Base-by-base conservation (phyloP, 2,113 vertebrate species). In the Xyliphius kryptos region DNA sequence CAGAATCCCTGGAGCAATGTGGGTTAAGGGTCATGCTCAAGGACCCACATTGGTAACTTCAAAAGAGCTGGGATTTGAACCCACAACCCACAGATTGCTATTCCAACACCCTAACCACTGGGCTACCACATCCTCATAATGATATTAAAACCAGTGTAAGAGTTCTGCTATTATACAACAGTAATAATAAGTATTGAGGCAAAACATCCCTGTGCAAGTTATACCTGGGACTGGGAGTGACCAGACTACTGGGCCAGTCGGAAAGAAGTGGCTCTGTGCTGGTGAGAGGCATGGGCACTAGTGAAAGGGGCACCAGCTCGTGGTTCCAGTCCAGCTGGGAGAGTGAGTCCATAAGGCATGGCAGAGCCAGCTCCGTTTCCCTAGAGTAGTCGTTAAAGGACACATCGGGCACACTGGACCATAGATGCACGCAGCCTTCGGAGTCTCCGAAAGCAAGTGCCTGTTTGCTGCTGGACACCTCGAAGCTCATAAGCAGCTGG, bases 241-340 rank as follows among this genome's bases (percentile, higher is more conserved):
- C 87, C 77, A 88, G 88, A 17, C 88, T 75, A 3, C 89, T 67
- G 0, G 92, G 78, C 96, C 96, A 99, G 68, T 99, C 95, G 0
- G 96, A 99, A 37, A 98, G 86, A 68, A 98, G 77, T 0, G 84
- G 37, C 56, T 98, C 96, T 0, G 84, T 70, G 0, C 79, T 90
- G 71, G 90, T 95, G 61, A 98, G 88, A 0, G 92, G 94, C 74
- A 91, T 90, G 0, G 95, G 95, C 70, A 97, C 89, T 19, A 99
- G 89, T 0, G 94, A 97, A 9, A 99, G 85, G 0, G 96, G 96
- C 81, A 97, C 72, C 47, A 99, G 87, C 67, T 98, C 95, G 58
- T 99, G 92, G 79, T 88, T 94, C 95, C 94, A 99, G 75, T 97
- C 94, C 76, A 99, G 71, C 76, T 97, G 92, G 1, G 94, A 93